These are phyloP conservation scores for Hypotaenidia okinawae DNA, from an alignment of 2,797 vertebrate species.

Conservation along the genomic window DNA sequence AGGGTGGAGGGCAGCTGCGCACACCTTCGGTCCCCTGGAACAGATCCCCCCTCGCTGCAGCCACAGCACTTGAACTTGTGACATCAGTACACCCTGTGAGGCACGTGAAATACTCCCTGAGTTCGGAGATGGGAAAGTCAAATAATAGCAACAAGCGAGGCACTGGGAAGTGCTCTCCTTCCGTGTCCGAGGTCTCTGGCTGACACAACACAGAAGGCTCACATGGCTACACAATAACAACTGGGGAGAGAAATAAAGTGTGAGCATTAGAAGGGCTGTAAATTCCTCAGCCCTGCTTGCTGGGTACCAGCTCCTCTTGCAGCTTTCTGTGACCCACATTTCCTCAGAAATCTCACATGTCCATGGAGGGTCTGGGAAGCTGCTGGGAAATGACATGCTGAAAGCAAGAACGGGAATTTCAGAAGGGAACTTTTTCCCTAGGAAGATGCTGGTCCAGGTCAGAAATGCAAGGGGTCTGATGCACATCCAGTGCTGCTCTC, in stretches of 20 bases:
- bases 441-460: background rate
- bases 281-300: background rate
- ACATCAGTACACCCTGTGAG: background rate
- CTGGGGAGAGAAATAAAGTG: background rate
- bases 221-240: background rate
- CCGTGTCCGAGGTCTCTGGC: background rate
- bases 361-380: background rate
- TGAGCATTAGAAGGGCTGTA: background rate
- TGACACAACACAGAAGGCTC: conserved; percentile 36
- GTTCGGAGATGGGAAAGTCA: background rate
- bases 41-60: background rate
- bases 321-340: background rate
- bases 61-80: background rate
- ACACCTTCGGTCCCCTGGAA: background rate
- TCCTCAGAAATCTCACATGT: background rate
- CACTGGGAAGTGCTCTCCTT: background rate
- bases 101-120: background rate
- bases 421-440: background rate
- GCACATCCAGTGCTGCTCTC: background rate
- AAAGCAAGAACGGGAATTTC: background rate
- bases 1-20: background rate
- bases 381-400: background rate
- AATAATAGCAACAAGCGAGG: background rate
- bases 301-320: background rate
- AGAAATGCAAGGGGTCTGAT: background rate